phyloP scores from a whole-genome alignment of 1,140 invertebrate genomes.

The Hycleus phaleratus region DNA sequence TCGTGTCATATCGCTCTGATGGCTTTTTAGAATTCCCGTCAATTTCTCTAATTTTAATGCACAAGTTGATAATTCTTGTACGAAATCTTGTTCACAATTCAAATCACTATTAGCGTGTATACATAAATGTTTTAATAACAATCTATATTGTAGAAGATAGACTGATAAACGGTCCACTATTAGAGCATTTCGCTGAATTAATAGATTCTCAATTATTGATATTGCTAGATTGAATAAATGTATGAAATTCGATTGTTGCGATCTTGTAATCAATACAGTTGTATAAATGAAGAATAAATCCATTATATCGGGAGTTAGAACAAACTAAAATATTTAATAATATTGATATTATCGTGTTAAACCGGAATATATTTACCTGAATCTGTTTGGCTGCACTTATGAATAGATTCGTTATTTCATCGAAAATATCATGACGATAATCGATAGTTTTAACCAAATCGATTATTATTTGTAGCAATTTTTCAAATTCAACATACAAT shows the following conservation, averaged over 20 bases:
- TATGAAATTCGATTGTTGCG: not conserved
- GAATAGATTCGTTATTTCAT: too few relatives aligned
- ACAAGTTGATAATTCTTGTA: slow-evolving; percentile 26
- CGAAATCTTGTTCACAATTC: not conserved
- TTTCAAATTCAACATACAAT: too few relatives aligned
- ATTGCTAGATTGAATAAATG: slow-evolving; percentile 17
- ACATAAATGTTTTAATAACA: slow-evolving; percentile 27
- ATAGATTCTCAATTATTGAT: slow-evolving; percentile 25
- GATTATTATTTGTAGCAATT: too few relatives aligned
- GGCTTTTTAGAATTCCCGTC: slow-evolving; percentile 26
- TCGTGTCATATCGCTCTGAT: slow-evolving; percentile 31
- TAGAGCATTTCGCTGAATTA: slow-evolving; percentile 31
- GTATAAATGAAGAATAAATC: slow-evolving; percentile 24
- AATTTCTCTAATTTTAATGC: slow-evolving; percentile 34
- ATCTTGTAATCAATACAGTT: not conserved
- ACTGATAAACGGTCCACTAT: slow-evolving; percentile 32
- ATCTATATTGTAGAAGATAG: slow-evolving; percentile 31
- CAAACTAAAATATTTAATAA: slow-evolving; percentile 22
- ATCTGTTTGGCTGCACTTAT: not conserved
- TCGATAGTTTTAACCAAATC: too few relatives aligned
- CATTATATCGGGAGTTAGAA: slow-evolving; percentile 25
- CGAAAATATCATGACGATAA: too few relatives aligned
- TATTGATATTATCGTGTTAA: not conserved
- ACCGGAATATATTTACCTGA: slow-evolving; percentile 14
- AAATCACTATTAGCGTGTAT: slow-evolving; percentile 20